Evolutionary conservation across 2,888 invertebrate species (phyloP), one percentile per base, ranked within the genome.

Genomic region (Nomada lathburiana): DNA sequence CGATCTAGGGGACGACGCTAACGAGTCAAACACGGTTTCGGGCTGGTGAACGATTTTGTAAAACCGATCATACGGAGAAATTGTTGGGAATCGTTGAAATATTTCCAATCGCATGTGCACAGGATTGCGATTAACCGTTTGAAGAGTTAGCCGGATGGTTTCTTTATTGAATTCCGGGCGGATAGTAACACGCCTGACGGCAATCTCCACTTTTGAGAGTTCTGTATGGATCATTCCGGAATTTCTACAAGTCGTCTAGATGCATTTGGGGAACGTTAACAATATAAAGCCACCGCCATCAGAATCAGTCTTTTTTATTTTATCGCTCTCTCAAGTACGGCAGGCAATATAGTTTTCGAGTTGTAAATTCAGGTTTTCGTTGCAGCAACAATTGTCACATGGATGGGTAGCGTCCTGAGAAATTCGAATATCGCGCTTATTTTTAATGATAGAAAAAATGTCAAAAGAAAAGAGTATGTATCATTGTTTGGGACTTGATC

Each of bases 11-110:
- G 42, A 62, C 50, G 47, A 62, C 62, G 52, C 50, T 71, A 71
- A 71, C 71, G 71, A 70, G 59, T 70, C 47, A 59, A 42, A 71
- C 42, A 62, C 52, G 52, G 23, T 62, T 50, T n/a, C 36, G 65
- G 42, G 50, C 55, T 9, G 44, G 23, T 47, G 59, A 75, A 53
- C 50, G 70, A 71, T 52, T 62, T 52, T 52, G 44, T 10, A 55
- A 23, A 55, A 69, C 26, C 69, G 69, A 69, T 59, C 44, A 23
- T 3, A 23, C 36, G 11, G n/a, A 26, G n/a, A 16, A 47, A 69
- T 59, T 59, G 47, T 59, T 57, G 2, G 44, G 57, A 59, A 55
- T 55, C 44, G 50, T 57, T 55, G 52, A 67, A 55, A 68, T 68
- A 53, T 50, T 72, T 36, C 69, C 72, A 69, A 60, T 71, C 64